Evolutionary conservation across 2,888 invertebrate genomes (phyloP).

Genomic region (Phytoseiulus persimilis): DNA sequence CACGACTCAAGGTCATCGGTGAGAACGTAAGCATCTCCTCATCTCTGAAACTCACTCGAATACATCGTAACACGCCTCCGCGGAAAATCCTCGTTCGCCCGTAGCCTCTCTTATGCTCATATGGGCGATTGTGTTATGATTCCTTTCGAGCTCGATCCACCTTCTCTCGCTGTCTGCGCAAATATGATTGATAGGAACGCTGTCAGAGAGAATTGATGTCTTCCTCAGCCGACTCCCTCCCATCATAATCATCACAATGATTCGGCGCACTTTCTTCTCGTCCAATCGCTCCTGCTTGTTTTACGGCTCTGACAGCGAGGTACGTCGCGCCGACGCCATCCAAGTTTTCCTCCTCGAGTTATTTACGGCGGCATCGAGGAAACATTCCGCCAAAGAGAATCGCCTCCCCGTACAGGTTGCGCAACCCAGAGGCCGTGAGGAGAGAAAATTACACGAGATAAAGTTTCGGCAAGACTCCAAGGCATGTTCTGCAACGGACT

Average conservation of each 20-base stretch:
- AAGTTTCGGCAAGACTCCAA: neutral
- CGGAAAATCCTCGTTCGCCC: neutral
- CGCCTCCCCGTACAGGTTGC: neutral
- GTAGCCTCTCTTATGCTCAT: neutral
- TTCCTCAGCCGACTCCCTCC: neutral
- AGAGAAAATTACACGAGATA: too few species aligned
- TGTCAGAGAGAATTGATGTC: slow-evolving; percentile 5
- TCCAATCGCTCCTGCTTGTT: neutral
- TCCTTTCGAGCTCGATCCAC: neutral
- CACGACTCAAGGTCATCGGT: too few species aligned
- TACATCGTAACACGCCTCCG: neutral
- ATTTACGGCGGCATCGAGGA: neutral
- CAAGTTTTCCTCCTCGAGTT: neutral
- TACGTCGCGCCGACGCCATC: neutral
- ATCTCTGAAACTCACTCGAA: neutral
- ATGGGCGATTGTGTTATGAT: neutral
- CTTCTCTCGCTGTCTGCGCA: neutral
- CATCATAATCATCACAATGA: neutral
- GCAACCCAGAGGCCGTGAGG: neutral
- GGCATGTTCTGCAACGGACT: neutral
- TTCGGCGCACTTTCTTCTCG: neutral
- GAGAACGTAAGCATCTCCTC: too few species aligned
- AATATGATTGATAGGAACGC: neutral
- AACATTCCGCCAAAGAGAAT: neutral
- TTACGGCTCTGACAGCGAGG: neutral